These are phyloP conservation scores for Notothenia coriiceps DNA, from an alignment of 2,113 vertebrate genomes.

Conservation along the genomic window DNA sequence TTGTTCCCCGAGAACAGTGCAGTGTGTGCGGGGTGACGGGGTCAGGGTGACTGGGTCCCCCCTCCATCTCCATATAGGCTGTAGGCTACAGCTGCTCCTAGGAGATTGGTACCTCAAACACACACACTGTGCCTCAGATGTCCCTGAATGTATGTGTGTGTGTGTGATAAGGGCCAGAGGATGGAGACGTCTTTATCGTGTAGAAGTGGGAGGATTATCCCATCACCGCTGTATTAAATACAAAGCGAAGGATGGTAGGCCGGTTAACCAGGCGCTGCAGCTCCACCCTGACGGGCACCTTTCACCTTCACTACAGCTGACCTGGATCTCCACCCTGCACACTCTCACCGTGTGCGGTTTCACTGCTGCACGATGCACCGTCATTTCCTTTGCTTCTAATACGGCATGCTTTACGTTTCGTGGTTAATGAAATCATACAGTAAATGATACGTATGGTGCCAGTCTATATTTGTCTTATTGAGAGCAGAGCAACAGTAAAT, in stretches of 20 bases:
- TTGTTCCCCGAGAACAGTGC: constrained; percentile 72
- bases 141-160: constrained; percentile 31
- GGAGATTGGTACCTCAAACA: constrained; percentile 84
- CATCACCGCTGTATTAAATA: constrained; percentile 77
- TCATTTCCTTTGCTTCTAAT: neutral
- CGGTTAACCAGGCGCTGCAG: constrained; percentile 65
- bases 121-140: constrained; percentile 73
- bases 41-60: constrained; percentile 79
- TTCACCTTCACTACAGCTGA: constrained; percentile 57
- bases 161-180: constrained; percentile 73
- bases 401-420: neutral
- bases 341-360: neutral
- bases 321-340: constrained; percentile 20
- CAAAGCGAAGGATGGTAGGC: constrained; percentile 57
- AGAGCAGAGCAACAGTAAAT: too few relatives aligned
- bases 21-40: constrained; percentile 73
- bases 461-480: neutral
- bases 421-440: neutral
- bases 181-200: constrained; percentile 75
- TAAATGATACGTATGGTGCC: neutral
- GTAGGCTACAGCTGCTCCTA: constrained; percentile 83
- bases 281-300: constrained; percentile 40
- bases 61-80: constrained; percentile 83
- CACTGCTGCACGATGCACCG: neutral
- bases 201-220: constrained; percentile 77